phyloP scores from a whole-genome alignment of 1,140 invertebrate species.

The Himalopsyche phryganea region DNA sequence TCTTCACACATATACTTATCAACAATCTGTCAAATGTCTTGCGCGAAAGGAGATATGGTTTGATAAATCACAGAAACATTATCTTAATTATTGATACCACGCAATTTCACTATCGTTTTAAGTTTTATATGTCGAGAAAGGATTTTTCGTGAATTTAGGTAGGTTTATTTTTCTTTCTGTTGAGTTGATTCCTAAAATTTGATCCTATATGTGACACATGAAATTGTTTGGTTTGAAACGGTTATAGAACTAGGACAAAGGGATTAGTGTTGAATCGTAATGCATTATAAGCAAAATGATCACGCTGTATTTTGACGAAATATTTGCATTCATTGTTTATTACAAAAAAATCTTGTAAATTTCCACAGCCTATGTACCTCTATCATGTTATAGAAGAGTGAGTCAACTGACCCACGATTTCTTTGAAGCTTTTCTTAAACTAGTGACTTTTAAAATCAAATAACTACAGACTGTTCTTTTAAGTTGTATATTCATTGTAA shows the following conservation, averaged over 20 bases:
- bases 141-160: not conserved
- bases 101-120: slow-evolving; percentile 5
- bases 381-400: not conserved
- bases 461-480: too few species aligned
- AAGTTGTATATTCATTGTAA: too few species aligned
- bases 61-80: slow-evolving; percentile 15
- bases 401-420: too few species aligned
- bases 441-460: too few species aligned
- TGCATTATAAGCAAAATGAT: too few species aligned
- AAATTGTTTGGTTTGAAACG: not conserved
- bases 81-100: slow-evolving; percentile 12
- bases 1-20: slow-evolving; percentile 14
- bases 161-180: slow-evolving; percentile 14
- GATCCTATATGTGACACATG: not conserved
- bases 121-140: slow-evolving; percentile 14
- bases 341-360: not conserved
- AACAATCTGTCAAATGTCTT: slow-evolving; percentile 27
- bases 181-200: slow-evolving; percentile 11
- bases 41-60: slow-evolving; percentile 21
- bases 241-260: too few species aligned
- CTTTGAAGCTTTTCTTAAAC: not conserved
- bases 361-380: not conserved
- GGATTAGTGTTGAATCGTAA: too few species aligned
- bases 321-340: not conserved
- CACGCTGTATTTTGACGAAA: not conserved